Base-by-base conservation (phyloP, 2,113 vertebrate genomes). In the Dicaeum eximium region DNA sequence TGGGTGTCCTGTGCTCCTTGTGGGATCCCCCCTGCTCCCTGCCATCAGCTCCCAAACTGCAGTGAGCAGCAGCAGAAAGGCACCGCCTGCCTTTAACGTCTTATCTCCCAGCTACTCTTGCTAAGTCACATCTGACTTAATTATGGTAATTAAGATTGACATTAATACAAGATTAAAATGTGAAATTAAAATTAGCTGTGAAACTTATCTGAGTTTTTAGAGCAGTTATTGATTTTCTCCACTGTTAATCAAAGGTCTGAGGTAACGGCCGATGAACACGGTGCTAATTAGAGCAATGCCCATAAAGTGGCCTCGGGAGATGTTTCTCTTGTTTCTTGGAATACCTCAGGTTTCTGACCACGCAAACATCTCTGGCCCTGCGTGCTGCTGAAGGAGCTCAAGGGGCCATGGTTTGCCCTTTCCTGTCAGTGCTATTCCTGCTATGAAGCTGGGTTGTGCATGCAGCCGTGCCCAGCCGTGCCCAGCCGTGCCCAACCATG, bases 101-200 rank as follows among this genome's bases (percentile, higher is more conserved):
- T 96, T 96, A 94, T 96, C 96, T 95, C 70, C 94, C 37, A 94
- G 91, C 95, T 93, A 80, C 86, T 25, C 45, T 57, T 47, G n/a
- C 87, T 72, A 94, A 94, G 82, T 93, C 96, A 95, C 93, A 90
- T 94, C 96, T 94, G 96, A 96, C 95, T 97, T 97, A 97, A 97
- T 98, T 97, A 97, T 96, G 97, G 96, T 96, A 96, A 98, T 98
- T 98, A 98, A 97, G 93, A 96, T 90, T 97, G 95, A 95, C 95
- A 95, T 97, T 97, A 97, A 98, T 97, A 97, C 96, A 85, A 96
- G 96, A 97, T 97, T 97, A 97, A 97, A 97, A 98, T 82, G 97
- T 96, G 97, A 98, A 98, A 97, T 97, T 94, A 94, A 96, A 98
- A 98, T 97, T 97, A 97, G 86, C 95, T 33, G 30, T 83, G 93